Evolutionary conservation across 2,888 invertebrate species (phyloP).

Genomic region (Asteroscopus sphinx): DNA sequence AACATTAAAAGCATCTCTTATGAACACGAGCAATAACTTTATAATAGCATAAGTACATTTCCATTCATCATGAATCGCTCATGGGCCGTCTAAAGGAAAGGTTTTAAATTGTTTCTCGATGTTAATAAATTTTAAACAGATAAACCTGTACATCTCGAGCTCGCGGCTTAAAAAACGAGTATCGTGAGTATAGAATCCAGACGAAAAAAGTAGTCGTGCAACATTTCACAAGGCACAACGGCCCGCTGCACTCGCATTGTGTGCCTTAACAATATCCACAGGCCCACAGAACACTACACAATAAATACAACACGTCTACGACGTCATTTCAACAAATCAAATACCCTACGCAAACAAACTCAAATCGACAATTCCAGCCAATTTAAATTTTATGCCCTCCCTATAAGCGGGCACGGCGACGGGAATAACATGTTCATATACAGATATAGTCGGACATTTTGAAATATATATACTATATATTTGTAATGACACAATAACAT

Average conservation of each 20-base stretch:
- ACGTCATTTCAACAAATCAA: slow-evolving; percentile 86
- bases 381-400: slow-evolving; percentile 79
- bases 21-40: slow-evolving; percentile 71
- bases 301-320: slow-evolving; percentile 82
- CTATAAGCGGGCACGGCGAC: slow-evolving; percentile 62
- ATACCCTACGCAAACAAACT: slow-evolving; percentile 81
- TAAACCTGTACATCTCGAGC: slow-evolving; percentile 89
- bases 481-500: slow-evolving; percentile 34
- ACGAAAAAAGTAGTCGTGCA: slow-evolving; percentile 90
- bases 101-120: slow-evolving; percentile 89
- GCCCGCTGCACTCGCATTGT: slow-evolving; percentile 88
- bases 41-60: slow-evolving; percentile 77
- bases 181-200: slow-evolving; percentile 88
- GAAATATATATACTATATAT: slow-evolving; percentile 26
- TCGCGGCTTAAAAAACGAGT: slow-evolving; percentile 88
- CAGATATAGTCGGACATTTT: slow-evolving; percentile 43
- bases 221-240: slow-evolving; percentile 89
- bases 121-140: slow-evolving; percentile 90
- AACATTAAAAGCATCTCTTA: slow-evolving; percentile 61
- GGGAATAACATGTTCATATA: slow-evolving; percentile 62
- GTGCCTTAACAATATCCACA: slow-evolving; percentile 87
- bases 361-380: slow-evolving; percentile 81
- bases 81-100: slow-evolving; percentile 84
- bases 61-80: slow-evolving; percentile 85
- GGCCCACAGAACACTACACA: slow-evolving; percentile 78